Evolutionary conservation across 2,113 vertebrate species (phyloP).

Genomic region (Pelvicachromis taeniatus): DNA sequence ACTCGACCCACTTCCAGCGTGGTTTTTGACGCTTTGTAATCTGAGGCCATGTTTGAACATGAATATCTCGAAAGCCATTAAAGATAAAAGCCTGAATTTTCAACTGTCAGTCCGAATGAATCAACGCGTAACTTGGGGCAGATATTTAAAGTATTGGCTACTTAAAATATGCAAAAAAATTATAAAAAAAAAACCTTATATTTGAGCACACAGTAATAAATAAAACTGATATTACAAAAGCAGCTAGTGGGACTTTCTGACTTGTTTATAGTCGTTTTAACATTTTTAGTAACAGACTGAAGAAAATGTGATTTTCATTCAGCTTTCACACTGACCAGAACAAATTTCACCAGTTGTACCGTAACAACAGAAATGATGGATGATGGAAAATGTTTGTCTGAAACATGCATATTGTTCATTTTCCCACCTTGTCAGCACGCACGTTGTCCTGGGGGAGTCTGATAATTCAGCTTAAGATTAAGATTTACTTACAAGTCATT

Average conservation of each 20-base stretch:
- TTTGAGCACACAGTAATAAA: not conserved
- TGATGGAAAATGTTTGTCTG: not conserved
- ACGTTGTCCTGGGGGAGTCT: not conserved
- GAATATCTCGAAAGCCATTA: not conserved
- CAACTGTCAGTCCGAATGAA: not conserved
- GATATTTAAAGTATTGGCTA: not conserved
- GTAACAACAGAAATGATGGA: not conserved
- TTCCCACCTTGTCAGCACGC: not conserved
- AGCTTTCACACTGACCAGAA: not conserved
- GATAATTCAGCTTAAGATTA: not conserved
- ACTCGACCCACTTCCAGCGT: not conserved
- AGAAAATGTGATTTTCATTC: not conserved
- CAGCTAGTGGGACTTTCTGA: rapidly evolving
- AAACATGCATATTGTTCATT: not conserved
- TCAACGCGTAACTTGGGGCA: rapidly evolving
- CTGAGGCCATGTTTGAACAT: not conserved
- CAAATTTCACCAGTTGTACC: not conserved
- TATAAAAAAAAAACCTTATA: not conserved
- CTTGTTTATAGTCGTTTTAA: rapidly evolving
- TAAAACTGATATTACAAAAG: rapidly evolving
- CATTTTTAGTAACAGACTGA: not conserved
- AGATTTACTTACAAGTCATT: not conserved
- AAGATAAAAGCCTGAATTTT: not conserved
- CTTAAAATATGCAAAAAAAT: not conserved
- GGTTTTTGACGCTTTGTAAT: not conserved